Conservation (phyloP, 2,113 vertebrate genomes). For the Hirundichthys speculiger region DNA sequence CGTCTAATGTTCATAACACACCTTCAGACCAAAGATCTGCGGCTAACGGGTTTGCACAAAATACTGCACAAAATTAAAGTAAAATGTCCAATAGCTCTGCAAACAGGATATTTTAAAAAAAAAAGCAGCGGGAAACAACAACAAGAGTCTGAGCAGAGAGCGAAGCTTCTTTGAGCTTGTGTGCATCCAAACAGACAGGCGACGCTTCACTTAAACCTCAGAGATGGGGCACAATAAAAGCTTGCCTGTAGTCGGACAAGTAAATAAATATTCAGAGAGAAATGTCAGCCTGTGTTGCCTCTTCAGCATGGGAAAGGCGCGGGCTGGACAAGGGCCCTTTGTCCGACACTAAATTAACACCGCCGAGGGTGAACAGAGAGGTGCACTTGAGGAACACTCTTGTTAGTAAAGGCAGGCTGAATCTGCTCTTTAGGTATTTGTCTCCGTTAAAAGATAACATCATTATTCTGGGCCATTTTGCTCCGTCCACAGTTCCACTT, state of each 20-base stretch:
- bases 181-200: constrained; percentile 12
- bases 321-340: constrained; percentile 75
- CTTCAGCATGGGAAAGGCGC: constrained; percentile 76
- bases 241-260: constrained; percentile 49
- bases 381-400: constrained; percentile 49
- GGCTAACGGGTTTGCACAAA: background rate
- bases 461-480: background rate
- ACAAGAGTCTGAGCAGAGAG: constrained; percentile 1
- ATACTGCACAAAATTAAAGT: no score
- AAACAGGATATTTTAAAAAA: background rate
- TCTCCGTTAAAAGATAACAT: background rate
- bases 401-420: constrained; percentile 16
- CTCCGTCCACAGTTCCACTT: background rate
- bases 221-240: constrained; percentile 51
- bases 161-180: constrained; percentile 5
- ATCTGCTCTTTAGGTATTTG: constrained; percentile 20
- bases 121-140: background rate
- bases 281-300: constrained; percentile 65
- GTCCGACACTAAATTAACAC: constrained; percentile 59
- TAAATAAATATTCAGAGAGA: constrained; percentile 74
- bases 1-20: no score
- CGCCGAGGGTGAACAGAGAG: constrained; percentile 50
- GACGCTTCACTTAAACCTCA: constrained; percentile 31
- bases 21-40: no score
- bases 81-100: no score